Evolutionary conservation across 2,797 vertebrate species (phyloP), one percentile per base, ranked within the genome.

Genomic region (Melanotaenia boesemani): DNA sequence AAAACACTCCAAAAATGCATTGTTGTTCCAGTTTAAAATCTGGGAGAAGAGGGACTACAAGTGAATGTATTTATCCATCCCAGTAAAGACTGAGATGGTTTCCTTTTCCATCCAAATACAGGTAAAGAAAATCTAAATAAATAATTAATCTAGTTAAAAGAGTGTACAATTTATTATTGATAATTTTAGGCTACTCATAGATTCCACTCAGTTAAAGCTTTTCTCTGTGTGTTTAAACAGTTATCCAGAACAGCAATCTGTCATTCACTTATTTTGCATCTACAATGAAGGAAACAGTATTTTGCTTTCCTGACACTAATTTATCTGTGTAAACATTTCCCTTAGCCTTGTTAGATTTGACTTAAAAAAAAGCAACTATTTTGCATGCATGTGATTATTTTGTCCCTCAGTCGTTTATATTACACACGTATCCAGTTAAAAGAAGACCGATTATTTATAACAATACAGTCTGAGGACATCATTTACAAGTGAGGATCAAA

Each of bases 311-410:
- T 50, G 60, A 32, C 32, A 24, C 22, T 50, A 39, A 50, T 39
- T 62, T 56, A 36, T 22, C 37, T 34, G 37, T 9, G 48, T 48
- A 65, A 73, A 79, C 36, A 64, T 56, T 52, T 48, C 54, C 28
- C 16, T 34, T 44, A 26, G 16, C n/a, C 39, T 57, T 5, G 34
- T 71, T 63, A 24, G 41, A 66, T 30, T 59, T 32, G 4, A 55
- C 48, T 26, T n/a, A n/a, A 4, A 8, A 13, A 44, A 44, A 44
- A 13, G 1, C 16, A 12, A 28, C 6, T 32, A 2, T 34, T 79
- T 32, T 70, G 28, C 26, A 32, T 63, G 55, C 15, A 24, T 48
- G 28, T 5, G 12, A 30, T 18, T 0, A 5, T 73, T 64, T 39
- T 18, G 12, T 56, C 37, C 12, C 11, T n/a, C 56, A 13, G n/a